Conservation (phyloP, 2,113 vertebrate genomes). For the Lanius collurio region DNA sequence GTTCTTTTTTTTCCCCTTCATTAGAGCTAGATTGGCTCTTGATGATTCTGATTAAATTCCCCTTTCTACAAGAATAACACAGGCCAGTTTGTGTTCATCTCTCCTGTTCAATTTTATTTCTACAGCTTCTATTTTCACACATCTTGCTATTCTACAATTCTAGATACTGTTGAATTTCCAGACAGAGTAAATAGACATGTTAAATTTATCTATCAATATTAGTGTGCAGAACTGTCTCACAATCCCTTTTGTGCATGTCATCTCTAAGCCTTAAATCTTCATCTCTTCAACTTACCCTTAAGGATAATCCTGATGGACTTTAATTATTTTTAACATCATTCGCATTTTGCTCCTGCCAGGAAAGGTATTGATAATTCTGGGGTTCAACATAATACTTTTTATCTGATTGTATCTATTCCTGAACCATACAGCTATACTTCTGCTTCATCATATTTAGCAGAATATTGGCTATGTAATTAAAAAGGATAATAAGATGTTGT, state of each 20-base stretch:
- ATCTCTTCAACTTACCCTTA: neutral
- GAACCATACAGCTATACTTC: fast-evolving
- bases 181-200: neutral
- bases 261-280: neutral
- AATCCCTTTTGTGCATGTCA: neutral
- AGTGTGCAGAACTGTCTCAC: neutral
- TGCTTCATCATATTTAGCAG: neutral
- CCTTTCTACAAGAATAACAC: neutral
- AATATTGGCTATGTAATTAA: neutral
- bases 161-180: neutral
- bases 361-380: neutral
- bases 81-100: neutral
- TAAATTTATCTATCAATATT: neutral
- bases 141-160: neutral
- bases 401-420: neutral
- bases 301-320: neutral
- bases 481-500: neutral
- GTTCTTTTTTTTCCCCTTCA: neutral
- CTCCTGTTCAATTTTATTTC: neutral
- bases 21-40: neutral
- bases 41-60: neutral
- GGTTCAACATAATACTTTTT: neutral
- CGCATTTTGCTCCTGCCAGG: neutral
- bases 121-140: neutral
- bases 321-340: neutral